Conservation (phyloP, 2,113 vertebrate genomes). For the Chaenocephalus aceratus region DNA sequence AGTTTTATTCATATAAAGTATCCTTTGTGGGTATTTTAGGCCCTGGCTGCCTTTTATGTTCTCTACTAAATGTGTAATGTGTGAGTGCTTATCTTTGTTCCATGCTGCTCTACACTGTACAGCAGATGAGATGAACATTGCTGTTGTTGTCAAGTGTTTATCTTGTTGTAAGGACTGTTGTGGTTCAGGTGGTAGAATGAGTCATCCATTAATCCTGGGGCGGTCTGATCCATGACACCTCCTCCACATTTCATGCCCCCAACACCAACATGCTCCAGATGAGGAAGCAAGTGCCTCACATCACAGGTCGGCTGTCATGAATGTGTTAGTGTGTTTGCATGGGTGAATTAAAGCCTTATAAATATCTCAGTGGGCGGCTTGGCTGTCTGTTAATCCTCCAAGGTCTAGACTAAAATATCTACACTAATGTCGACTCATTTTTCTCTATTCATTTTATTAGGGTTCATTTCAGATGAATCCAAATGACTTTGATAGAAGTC, state of each 20-base stretch:
- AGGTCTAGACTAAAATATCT: not conserved
- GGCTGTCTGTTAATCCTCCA: not conserved
- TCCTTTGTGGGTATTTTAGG: constrained; percentile 41
- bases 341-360: not conserved
- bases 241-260: not conserved
- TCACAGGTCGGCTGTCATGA: not conserved
- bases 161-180: not conserved
- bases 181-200: constrained; percentile 25
- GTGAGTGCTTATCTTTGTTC: not conserved
- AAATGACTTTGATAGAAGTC: not conserved
- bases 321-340: not conserved
- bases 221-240: not conserved
- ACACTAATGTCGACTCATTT: not conserved
- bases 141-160: not conserved
- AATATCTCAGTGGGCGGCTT: not conserved
- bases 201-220: constrained; percentile 7
- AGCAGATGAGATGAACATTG: not conserved
- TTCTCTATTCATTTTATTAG: too few species aligned
- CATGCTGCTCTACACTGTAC: not conserved
- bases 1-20: constrained; percentile 32
- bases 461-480: not conserved
- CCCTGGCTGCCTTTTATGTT: constrained; percentile 7
- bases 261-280: not conserved
- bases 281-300: not conserved
- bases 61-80: constrained; percentile 7